These are phyloP conservation scores for Apodemus sylvaticus DNA, from an alignment of 2,113 vertebrate genomes.

Conservation along the genomic window DNA sequence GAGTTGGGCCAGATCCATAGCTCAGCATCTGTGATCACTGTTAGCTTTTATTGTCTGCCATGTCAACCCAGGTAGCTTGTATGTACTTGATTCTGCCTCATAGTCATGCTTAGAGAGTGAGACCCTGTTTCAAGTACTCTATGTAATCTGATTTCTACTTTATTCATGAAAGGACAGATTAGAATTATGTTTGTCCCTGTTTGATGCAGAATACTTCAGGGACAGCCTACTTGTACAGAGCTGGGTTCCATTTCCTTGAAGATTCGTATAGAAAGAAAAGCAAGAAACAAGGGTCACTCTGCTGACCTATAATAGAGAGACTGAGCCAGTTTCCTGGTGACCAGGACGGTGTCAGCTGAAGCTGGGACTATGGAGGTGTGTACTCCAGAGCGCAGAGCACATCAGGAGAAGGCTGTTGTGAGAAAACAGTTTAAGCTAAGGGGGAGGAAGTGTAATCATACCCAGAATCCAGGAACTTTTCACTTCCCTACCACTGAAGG, in stretches of 20 bases:
- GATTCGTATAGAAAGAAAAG: background rate
- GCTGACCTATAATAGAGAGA: background rate
- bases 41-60: conserved; percentile 33
- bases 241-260: background rate
- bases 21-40: background rate
- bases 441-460: background rate
- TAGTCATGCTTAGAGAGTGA: background rate
- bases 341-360: background rate
- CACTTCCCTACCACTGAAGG: conserved; percentile 1
- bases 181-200: background rate
- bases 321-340: background rate
- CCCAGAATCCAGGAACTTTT: conserved; percentile 20
- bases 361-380: background rate
- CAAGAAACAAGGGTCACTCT: background rate
- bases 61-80: background rate
- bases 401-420: background rate
- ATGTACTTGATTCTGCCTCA: background rate
- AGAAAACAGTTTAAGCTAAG: background rate
- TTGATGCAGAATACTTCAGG: background rate
- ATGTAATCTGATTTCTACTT: background rate
- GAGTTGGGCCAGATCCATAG: background rate
- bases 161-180: background rate
- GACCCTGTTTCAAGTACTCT: background rate
- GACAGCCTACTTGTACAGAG: background rate
- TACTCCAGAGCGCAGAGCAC: background rate